Base-by-base conservation (phyloP, 2,113 vertebrate genomes). In the Gadus macrocephalus region DNA sequence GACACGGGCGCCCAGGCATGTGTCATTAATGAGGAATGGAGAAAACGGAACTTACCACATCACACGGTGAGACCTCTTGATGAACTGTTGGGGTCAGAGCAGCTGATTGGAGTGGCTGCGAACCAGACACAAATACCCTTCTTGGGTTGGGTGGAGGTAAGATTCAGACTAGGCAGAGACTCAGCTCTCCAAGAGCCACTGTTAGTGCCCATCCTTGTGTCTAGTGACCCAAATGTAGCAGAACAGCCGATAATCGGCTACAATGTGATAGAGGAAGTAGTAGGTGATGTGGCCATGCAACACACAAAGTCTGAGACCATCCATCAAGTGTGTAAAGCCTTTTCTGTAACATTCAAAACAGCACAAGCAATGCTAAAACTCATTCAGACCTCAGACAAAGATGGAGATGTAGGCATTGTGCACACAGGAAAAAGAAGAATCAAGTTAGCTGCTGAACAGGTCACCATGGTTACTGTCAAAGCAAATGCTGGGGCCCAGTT, bases 41-140 rank as follows among this genome's bases (percentile, higher is more conserved):
- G 62, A 15, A 25, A 27, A 6, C 4, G 6, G 12, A 9, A 71
- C 19, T 25, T 70, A 3, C 61, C 60, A 6, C 61, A 70, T 22
- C 22, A 11, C 22, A 27, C 11, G 2, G 4, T 70, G 1, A 35
- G 69, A 15, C 9, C 49, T 14, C 17, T 64, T 19, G 16, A 55
- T 19, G 61, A 71, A 17, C 25, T 71, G 4, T 4, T 55, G 9
- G 62, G 62, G 5, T 27, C 67, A 14, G 67, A 53, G 14, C 25
- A 53, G 27, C 19, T 68, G 25, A 53, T 14, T 0, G 61, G 69
- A 2, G 1, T 71, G 6, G 69, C 69, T 15, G 69, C 62, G 2
- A 64, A 71, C n/a, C 62, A 64, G 20, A 64, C 25, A 11, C 20
- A 66, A 59, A 66, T 38, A 8, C 62, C 62, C 4, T 71, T 71